A percentile compares a stretch with the other conserved stretches of the same genome.
These are phyloP conservation scores for Muscicapa striata DNA, from an alignment of 2,797 vertebrate genomes.

Conservation along the genomic window DNA sequence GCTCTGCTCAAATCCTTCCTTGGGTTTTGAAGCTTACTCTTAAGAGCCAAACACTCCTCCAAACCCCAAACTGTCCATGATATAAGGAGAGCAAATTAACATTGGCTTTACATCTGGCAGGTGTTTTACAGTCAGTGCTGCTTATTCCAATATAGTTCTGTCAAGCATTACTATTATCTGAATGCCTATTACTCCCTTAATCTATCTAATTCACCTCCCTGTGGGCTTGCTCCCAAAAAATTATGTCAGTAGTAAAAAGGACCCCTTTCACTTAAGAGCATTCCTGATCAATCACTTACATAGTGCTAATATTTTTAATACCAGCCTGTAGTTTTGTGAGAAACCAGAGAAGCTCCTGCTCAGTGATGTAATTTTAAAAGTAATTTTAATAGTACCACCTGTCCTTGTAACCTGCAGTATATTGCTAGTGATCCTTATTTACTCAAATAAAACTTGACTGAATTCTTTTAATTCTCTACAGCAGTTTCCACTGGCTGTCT, in stretches of 20 bases:
- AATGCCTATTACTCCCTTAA: neutral
- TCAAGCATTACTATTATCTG: neutral
- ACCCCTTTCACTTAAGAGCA: neutral
- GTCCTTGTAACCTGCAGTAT: neutral
- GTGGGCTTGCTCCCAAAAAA: neutral
- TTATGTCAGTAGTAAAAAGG: neutral
- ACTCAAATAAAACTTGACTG: neutral
- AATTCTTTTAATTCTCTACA: neutral
- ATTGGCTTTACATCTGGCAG: neutral
- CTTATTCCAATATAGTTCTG: neutral
- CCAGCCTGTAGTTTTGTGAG: neutral
- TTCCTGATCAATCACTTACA: neutral
- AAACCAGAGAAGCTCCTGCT: neutral
- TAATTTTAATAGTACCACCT: neutral
- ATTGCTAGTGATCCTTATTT: neutral
- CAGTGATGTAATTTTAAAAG: neutral
- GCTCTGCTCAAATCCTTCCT: neutral
- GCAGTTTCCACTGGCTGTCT: neutral
- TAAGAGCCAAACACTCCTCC: neutral
- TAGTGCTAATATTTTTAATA: neutral
- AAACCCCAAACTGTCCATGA: neutral
- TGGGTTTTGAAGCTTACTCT: neutral
- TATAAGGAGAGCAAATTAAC: neutral
- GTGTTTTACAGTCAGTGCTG: neutral
- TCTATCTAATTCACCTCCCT: neutral